Base-by-base conservation (phyloP, 1,140 invertebrate genomes). In the Caenorhabditis latens region DNA sequence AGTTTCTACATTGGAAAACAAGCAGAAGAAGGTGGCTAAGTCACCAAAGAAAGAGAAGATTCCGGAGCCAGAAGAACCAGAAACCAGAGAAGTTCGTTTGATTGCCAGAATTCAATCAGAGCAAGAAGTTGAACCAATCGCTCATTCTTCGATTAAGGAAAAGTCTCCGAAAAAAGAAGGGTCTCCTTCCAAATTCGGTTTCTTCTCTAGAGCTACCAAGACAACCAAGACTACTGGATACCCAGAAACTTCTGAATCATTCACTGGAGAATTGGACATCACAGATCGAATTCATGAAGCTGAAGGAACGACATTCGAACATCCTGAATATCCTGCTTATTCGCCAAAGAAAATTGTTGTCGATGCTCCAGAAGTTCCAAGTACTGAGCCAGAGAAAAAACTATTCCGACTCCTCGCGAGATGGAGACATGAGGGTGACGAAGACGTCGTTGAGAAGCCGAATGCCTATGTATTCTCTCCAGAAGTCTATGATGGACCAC, bases 401-500 rank as follows among this genome's bases (percentile, higher is more conserved):
- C 42, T 50, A n/a, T 57, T 75, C 84, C 84, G 61, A 4, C 50
- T 67, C 40, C 42, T 88, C 50, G 88, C 87, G 16, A 71, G 87
- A 43, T 85, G 63, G 57, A 61, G 85, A 19, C 84, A 90, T 63
- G 87, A 88, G 50, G 87, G 89, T 40, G 84, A 84, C 46, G 79
- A 86, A 48, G 87, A 90, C 24, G 55, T 89, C 63, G 40, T 86
- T 67, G 84, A 87, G 42, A 84, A 87, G 86, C 21, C 79, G 40
- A 89, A 89, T 63, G 50, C 83, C n/a, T 63, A 88, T 65, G 21
- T n/a, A n/a, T 14, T 42, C 48, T 43, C 87, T 71, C 16, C 79
- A 55, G 46, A 46, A n/a, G 19, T 65, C 21, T 65, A 61, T n/a
- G 65, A 61, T 19, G 86, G 82, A 55, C 43, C 86, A 40, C 63